Evolutionary conservation across 2,888 invertebrate genomes (phyloP), one percentile per base, ranked within the genome.

Genomic region (Scaptomyza parva): DNA sequence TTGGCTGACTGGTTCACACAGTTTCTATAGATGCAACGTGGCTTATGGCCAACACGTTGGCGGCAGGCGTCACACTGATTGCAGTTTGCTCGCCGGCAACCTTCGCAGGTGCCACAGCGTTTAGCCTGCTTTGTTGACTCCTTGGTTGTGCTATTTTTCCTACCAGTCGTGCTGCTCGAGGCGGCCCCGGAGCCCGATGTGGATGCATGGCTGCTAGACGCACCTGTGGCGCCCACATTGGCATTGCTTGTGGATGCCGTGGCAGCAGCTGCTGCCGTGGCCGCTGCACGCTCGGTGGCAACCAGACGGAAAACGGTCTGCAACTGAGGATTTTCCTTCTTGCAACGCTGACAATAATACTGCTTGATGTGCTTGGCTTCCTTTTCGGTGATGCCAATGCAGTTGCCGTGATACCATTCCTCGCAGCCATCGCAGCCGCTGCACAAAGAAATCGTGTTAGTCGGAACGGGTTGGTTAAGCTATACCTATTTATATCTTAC

Each of bases 331-430:
- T 97, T 97, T 88, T 97, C 96, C 81, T 96, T 95, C 76, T 95
- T 93, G 85, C 97, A 97, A 44, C 95, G 94, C 81, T 96, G 94
- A 91, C 99, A 99, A 90, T 96, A 98, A 89, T 98, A 99, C 78
- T 97, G 97, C 88, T 97, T 97, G 59, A 99, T 99, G 76, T 95
- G 94, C 88, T 97, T 97, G 0, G 99, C 97, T 89, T 98, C 97
- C 78, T 96, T 95, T 90, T 98, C 97, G 0, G 97, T 98, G 75
- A 99, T 97, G 80, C 96, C 97, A 74, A 99, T 98, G 91, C 99
- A 99, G 89, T 98, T 98, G 1, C 99, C 99, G 89, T 99, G 99
- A 89, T 98, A 99, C 99, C 99, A 99, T 92, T 99, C 98, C 91
- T 99, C 98, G 90, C 99, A 99, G 12, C 96, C 94, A 91, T 99